phyloP scores from a whole-genome alignment of 2,888 invertebrate genomes.

The Pseudococcus jackbeardsleyi region DNA sequence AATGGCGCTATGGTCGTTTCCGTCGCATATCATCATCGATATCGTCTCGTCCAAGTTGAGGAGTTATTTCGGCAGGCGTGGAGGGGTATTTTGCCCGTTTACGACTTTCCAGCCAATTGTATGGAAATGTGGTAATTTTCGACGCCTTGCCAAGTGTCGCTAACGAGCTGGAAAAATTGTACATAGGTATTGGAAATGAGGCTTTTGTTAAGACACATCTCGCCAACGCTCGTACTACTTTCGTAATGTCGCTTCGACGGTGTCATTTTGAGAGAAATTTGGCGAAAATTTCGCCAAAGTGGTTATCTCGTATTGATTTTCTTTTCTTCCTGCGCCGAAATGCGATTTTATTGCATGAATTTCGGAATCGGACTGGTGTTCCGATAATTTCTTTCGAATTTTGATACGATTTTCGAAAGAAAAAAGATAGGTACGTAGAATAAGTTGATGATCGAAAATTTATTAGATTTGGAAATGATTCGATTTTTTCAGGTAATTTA shows the following conservation, averaged over 20 bases:
- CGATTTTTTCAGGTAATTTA: too few species aligned
- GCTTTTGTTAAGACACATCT: not conserved
- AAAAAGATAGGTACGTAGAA: too few species aligned
- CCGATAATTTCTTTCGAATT: too few species aligned
- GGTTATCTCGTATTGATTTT: not conserved
- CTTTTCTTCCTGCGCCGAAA: not conserved
- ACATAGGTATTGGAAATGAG: not conserved
- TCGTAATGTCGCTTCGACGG: not conserved
- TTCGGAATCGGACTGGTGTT: too few species aligned
- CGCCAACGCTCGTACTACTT: not conserved
- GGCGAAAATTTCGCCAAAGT: not conserved
- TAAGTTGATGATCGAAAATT: too few species aligned
- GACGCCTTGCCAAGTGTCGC: not conserved
- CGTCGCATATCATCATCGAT: not conserved
- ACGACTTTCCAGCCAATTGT: not conserved
- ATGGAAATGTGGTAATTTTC: not conserved
- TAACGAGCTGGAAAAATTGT: constrained; percentile 15
- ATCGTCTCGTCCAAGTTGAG: not conserved
- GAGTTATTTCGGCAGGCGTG: not conserved
- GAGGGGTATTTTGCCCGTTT: not conserved
- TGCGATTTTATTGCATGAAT: too few species aligned
- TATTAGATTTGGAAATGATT: too few species aligned
- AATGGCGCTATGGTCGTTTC: not conserved
- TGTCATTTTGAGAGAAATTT: not conserved
- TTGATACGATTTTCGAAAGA: too few species aligned